Evolutionary conservation across 2,797 vertebrate genomes (phyloP), one percentile per base, ranked within the genome.

Genomic region (Pampus argenteus): DNA sequence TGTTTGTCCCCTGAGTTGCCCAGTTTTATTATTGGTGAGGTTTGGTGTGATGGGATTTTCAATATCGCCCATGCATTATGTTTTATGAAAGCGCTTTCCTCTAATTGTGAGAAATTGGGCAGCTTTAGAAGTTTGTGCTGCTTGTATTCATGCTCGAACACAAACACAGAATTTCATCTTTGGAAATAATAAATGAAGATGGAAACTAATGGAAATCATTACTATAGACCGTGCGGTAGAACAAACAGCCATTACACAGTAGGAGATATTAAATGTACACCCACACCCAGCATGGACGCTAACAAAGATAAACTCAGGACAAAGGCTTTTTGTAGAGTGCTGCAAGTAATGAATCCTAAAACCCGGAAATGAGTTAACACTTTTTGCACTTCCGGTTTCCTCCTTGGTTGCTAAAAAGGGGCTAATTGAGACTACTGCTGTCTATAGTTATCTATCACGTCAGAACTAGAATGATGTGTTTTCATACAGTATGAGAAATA

Each of bases 21-120:
- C n/a, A 2, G 38, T 67, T 77, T 75, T 73, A 76, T 76, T 69
- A 67, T 65, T 9, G 1, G 31, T 56, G 40, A 54, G 31, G 56
- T 74, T 63, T 49, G 10, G 54, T 62, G 48, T 3, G 29, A 44
- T 71, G 75, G 60, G 79, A 74, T 78, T 80, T 76, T 62, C 44
- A 58, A 1, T 50, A 44, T 78, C 76, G 76, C 59, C 15, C 29
- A 61, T 83, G 64, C 64, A 70, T 84, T 57, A 62, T 55, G 50
- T 74, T 83, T 74, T 72, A 80, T 78, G 40, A 79, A 69, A 77
- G 44, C 64, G 48, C 65, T 76, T 75, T 23, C 6, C 29, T 56
- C 34, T 71, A 68, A 79, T 61, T 72, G 47, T 67, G 40, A 74
- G 48, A 68, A 76, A 74, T 20, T 64, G 55, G 64, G 57, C 45